Evolutionary conservation across 2,113 vertebrate species (phyloP), one percentile per base, ranked within the genome.

Genomic region (Oncorhynchus keta): DNA sequence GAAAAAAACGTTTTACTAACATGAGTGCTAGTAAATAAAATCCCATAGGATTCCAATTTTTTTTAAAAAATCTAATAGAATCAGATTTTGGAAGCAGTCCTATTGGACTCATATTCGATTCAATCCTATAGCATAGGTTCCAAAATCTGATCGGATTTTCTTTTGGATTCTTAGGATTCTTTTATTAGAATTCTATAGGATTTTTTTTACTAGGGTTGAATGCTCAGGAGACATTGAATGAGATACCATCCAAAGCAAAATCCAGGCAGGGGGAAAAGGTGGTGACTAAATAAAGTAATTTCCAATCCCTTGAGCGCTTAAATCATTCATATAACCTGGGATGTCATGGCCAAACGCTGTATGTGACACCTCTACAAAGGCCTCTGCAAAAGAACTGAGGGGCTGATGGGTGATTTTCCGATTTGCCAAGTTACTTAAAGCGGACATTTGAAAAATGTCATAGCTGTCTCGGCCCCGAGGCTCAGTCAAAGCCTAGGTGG

Each of bases 261-360:
- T 81, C 76, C 76, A 75, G 76, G 64, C 3, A 11, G 48, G 70
- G 84, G 79, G 78, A 24, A 78, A 77, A 71, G 73, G 76, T 70
- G 71, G 82, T 73, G 75, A 88, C 84, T 83, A 88, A 88, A 83
- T 83, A 89, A 92, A 90, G 89, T 83, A 55, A 89, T 92, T 91
- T 90, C 82, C 85, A 84, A 76, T 88, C 85, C 79, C 70, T 65
- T 70, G 65, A 81, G 81, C 59, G 6, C 75, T 90, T 88, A 86
- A 92, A 92, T 92, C 86, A 88, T 93, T 92, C 83, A 92, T 89
- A 72, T 76, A 83, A 79, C 66, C 80, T 51, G 11, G 73, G 71
- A 87, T 83, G 82, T 87, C 84, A 78, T 61, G 79, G 85, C 82
- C 82, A 84, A 84, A 89, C 39, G 82, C 84, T 76, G 69, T 76